Base-by-base conservation (phyloP, 2,888 invertebrate species). In the Euspilapteryx auroguttella region DNA sequence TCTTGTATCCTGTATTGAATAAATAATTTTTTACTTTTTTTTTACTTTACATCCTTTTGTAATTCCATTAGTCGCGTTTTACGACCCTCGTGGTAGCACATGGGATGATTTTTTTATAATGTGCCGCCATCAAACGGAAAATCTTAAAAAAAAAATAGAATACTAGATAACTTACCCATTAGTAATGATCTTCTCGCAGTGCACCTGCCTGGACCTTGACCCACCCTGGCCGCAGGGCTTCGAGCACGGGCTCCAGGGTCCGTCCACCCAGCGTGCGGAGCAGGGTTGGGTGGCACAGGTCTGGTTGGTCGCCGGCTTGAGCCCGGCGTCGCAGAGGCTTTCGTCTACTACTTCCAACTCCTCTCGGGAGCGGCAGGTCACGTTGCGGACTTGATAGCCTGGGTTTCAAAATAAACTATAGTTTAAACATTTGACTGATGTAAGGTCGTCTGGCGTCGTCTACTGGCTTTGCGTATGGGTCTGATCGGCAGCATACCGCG, bases 221-320 rank as follows among this genome's bases (percentile, higher is more conserved):
- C 90, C 90, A 29, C 84, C 86, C 15, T 81, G 76, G 4, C 94
- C 94, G 50, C 95, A 96, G 2, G 83, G 81, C 37, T 84, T 84
- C 23, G 87, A 87, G 58, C 96, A 96, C 21, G 82, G 77, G 2
- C 83, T 80, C 95, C 96, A 96, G 1, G 79, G 73, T 3, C 85
- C 83, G 26, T 80, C 79, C 14, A 82, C 79, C 95, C 95, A 96
- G 49, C 79, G 79, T 1, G 94, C 83, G 3, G 86, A 82, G 55
- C 96, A 94, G 0, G 89, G 80, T 8, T 85, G 80, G 3, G 79
- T 78, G 40, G 84, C 87, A 52, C 95, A 96, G 4, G 79, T 68
- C 48, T 87, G 83, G 30, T 80, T 82, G 23, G 79, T 78, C 1
- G 75, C 66, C 0, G 95, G 96, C 59, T 85, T 86, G 27, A 83